Conservation (phyloP, 2,888 invertebrate species). For the Macrosiphum euphorbiae region DNA sequence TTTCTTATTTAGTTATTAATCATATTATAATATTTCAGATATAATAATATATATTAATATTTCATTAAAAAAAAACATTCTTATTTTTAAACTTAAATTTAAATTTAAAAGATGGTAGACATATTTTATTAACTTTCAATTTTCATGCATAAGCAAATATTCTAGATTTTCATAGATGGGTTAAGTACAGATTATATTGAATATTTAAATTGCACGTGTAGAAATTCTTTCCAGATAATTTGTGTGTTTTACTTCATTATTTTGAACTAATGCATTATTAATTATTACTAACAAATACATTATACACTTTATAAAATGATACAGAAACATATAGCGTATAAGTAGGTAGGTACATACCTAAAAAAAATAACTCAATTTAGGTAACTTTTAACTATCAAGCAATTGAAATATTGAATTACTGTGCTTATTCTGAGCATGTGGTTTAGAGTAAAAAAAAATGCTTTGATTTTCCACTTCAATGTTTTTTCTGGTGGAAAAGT, state of each 20-base stretch:
- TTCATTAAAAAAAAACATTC: neutral
- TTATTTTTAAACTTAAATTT: neutral
- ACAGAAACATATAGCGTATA: too few relatives aligned
- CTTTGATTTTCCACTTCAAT: neutral
- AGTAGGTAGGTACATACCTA: too few relatives aligned
- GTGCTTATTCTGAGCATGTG: neutral
- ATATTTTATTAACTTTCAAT: neutral
- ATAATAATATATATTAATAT: neutral
- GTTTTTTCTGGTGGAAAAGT: neutral
- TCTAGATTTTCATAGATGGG: neutral
- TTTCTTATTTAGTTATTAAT: neutral
- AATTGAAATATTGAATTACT: neutral
- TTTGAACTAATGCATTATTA: too few relatives aligned
- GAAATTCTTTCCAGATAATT: too few relatives aligned
- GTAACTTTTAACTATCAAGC: neutral
- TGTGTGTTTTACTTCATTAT: too few relatives aligned
- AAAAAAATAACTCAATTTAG: neutral
- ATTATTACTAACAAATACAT: too few relatives aligned
- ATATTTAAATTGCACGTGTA: too few relatives aligned
- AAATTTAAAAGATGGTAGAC: neutral
- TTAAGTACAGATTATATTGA: too few relatives aligned
- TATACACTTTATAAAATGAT: too few relatives aligned
- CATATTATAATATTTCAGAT: neutral
- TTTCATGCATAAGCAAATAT: neutral
- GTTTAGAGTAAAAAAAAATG: neutral